These are phyloP conservation scores for Drosophila seguyi DNA, from an alignment of 1,140 invertebrate species.

Conservation along the genomic window DNA sequence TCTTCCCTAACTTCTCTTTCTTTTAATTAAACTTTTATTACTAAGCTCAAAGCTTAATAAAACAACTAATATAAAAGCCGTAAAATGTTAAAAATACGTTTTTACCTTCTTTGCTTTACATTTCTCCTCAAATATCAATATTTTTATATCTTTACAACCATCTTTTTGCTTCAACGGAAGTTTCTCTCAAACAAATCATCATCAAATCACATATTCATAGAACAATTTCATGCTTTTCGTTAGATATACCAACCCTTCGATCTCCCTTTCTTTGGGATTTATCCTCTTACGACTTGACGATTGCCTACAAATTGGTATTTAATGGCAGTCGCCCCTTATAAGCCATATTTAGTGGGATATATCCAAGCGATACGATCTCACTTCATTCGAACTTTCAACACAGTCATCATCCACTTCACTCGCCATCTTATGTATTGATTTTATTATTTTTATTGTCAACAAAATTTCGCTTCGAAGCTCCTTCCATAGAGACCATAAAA, in stretches of 20 bases:
- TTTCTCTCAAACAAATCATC: slow-evolving; percentile 32
- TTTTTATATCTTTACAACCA: slow-evolving; percentile 11
- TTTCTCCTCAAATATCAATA: slow-evolving; percentile 2
- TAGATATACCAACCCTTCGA: neutral
- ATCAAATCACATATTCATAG: slow-evolving; percentile 35
- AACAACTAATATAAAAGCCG: slow-evolving; percentile 3
- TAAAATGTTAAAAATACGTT: slow-evolving; percentile 9
- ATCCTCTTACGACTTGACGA: slow-evolving; percentile 53
- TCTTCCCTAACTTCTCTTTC: neutral
- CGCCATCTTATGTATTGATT: slow-evolving; percentile 62
- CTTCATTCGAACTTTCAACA: slow-evolving; percentile 79
- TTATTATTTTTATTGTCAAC: slow-evolving; percentile 73
- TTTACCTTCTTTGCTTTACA: neutral
- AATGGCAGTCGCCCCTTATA: slow-evolving; percentile 45
- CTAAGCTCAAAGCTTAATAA: neutral
- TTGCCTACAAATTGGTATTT: slow-evolving; percentile 69
- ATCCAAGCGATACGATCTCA: slow-evolving; percentile 63
- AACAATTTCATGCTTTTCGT: slow-evolving; percentile 43
- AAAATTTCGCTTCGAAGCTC: slow-evolving; percentile 36
- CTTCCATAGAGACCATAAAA: slow-evolving; percentile 53
- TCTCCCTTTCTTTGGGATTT: neutral
- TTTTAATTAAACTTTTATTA: slow-evolving; percentile 1
- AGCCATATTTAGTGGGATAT: slow-evolving; percentile 35
- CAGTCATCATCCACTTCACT: slow-evolving; percentile 49
- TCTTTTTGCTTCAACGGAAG: slow-evolving; percentile 14